Conservation (phyloP, 1,140 invertebrate genomes). For the Lysiphlebus fabarum region DNA sequence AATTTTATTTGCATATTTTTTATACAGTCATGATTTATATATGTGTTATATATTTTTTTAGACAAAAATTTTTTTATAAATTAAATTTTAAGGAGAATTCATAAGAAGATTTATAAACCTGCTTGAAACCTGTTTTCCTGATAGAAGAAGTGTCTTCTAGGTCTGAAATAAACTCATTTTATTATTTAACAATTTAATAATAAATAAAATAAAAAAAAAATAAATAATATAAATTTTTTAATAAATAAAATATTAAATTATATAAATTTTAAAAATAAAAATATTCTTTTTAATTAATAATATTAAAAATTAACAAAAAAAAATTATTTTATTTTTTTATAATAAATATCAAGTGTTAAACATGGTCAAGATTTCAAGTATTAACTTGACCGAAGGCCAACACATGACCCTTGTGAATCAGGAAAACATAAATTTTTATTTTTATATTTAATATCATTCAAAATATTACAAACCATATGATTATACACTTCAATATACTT, state of each 20-base stretch:
- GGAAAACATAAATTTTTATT: conserved; percentile 40
- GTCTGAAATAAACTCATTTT: conserved; percentile 33
- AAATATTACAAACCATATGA: too few relatives aligned
- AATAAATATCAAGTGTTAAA: conserved; percentile 18
- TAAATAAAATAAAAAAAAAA: too few relatives aligned
- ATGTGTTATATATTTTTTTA: neutral
- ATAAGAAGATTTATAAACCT: conserved; percentile 2
- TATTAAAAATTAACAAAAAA: too few relatives aligned
- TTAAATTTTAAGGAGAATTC: neutral
- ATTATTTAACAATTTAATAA: neutral
- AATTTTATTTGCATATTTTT: conserved; percentile 53
- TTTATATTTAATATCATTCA: neutral
- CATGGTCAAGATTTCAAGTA: conserved; percentile 13
- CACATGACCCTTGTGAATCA: conserved; percentile 49
- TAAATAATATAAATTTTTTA: too few relatives aligned
- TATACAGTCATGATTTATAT: neutral
- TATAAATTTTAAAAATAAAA: too few relatives aligned
- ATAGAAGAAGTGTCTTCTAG: conserved; percentile 48
- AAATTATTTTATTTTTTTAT: too few relatives aligned
- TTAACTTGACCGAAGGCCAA: conserved; percentile 50
- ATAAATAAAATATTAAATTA: too few relatives aligned
- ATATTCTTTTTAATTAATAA: too few relatives aligned
- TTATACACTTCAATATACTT: too few relatives aligned
- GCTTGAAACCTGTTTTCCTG: conserved; percentile 40
- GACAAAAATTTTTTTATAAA: neutral